Conservation (phyloP, 2,888 invertebrate genomes). For the Macropis europaea region DNA sequence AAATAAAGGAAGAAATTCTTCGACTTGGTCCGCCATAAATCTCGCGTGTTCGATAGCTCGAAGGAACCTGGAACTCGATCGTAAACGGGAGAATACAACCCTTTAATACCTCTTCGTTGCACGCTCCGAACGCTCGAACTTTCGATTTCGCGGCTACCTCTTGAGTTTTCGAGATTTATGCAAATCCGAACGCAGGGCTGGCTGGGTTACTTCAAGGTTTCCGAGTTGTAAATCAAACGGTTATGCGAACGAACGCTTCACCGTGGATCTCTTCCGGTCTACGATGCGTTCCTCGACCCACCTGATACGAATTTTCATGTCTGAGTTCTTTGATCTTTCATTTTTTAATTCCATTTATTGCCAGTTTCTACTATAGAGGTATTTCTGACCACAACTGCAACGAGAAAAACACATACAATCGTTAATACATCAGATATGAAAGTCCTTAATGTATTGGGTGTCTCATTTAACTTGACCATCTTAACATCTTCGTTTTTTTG, state of each 20-base stretch:
- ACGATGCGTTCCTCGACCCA: slow-evolving; percentile 28
- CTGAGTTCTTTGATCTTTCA: no score
- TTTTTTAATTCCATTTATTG: no score
- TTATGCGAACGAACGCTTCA: slow-evolving; percentile 62
- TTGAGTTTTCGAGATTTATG: slow-evolving; percentile 74
- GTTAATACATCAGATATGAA: no score
- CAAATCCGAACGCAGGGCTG: slow-evolving; percentile 66
- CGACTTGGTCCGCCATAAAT: slow-evolving; percentile 56
- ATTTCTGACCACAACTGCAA: no score
- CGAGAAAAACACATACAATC: no score
- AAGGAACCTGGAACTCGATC: slow-evolving; percentile 40
- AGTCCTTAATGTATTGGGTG: no score
- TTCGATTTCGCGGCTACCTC: slow-evolving; percentile 74
- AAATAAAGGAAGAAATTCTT: slow-evolving; percentile 54
- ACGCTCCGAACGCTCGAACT: slow-evolving; percentile 66
- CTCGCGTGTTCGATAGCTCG: slow-evolving; percentile 26
- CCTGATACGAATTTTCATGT: no score
- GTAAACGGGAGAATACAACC: slow-evolving; percentile 51
- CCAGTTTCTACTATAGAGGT: no score
- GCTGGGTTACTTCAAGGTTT: slow-evolving; percentile 51
- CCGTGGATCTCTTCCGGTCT: slow-evolving; percentile 48
- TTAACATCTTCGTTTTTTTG: no score
- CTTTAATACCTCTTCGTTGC: slow-evolving; percentile 46
- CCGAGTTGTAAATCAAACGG: slow-evolving; percentile 75
- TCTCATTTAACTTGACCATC: no score